These are phyloP conservation scores for Deroplatys truncata DNA, from an alignment of 2,888 invertebrate species.

Conservation along the genomic window DNA sequence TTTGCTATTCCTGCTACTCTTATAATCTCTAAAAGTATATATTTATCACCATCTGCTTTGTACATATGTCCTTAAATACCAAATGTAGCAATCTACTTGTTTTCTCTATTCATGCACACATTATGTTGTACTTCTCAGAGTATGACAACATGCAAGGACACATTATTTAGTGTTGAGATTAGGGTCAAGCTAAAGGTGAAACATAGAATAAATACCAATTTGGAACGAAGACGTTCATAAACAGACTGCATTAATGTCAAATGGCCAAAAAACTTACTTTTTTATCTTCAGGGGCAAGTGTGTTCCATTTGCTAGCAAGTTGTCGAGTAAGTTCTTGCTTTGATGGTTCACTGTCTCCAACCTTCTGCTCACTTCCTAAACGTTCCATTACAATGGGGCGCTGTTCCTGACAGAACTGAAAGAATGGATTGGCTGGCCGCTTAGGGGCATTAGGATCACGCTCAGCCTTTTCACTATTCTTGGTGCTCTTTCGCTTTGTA, in stretches of 20 bases:
- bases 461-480: slow-evolving; percentile 43
- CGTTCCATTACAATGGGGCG: slow-evolving; percentile 58
- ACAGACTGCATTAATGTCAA: too few species aligned
- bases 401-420: slow-evolving; percentile 76
- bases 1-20: too few species aligned
- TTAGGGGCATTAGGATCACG: slow-evolving; percentile 73
- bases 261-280: slow-evolving; percentile 49
- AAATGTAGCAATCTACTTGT: too few species aligned
- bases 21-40: too few species aligned
- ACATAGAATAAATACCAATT: too few species aligned
- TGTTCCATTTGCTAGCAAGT: slow-evolving; percentile 69
- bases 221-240: background rate
- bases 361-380: slow-evolving; percentile 42
- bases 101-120: too few species aligned
- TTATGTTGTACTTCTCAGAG: too few species aligned
- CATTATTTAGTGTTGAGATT: too few species aligned
- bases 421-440: slow-evolving; percentile 75
- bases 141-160: too few species aligned
- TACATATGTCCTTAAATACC: too few species aligned
- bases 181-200: too few species aligned
- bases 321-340: slow-evolving; percentile 73
- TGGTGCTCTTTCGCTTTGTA: slow-evolving; percentile 33
- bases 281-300: slow-evolving; percentile 64
- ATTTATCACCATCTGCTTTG: too few species aligned
- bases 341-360: slow-evolving; percentile 61